These are phyloP conservation scores for Uropetala carovei DNA, from an alignment of 2,888 invertebrate species.

Conservation along the genomic window DNA sequence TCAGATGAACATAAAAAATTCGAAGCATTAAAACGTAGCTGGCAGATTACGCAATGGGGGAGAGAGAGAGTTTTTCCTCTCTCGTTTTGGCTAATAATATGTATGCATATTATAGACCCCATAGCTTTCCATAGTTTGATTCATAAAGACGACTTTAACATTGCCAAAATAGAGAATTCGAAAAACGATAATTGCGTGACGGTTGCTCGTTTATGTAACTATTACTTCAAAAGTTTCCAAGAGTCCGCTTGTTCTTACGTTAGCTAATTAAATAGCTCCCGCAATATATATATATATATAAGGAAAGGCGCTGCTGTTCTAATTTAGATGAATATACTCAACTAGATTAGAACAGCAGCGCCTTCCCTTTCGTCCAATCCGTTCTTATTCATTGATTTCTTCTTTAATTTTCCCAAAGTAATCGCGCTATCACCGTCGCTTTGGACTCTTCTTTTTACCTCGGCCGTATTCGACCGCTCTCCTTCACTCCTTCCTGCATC, in stretches of 20 bases:
- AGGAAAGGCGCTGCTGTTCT: too few relatives aligned
- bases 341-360: too few relatives aligned
- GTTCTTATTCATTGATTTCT: too few relatives aligned
- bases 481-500: not conserved
- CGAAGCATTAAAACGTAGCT: not conserved
- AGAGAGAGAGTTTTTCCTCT: not conserved
- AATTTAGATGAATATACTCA: too few relatives aligned
- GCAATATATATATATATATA: too few relatives aligned
- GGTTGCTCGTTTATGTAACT: not conserved
- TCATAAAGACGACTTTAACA: not conserved
- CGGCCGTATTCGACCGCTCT: not conserved
- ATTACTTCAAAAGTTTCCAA: not conserved
- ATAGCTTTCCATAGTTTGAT: too few relatives aligned
- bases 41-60: not conserved
- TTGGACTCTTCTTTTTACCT: not conserved
- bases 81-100: not conserved
- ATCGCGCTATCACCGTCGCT: too few relatives aligned
- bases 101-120: not conserved
- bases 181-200: not conserved
- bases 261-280: too few relatives aligned
- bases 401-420: too few relatives aligned
- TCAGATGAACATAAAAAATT: not conserved
- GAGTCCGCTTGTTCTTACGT: not conserved
- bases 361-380: too few relatives aligned
- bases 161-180: not conserved